These are phyloP conservation scores for Chalcis sispes DNA, from an alignment of 2,888 invertebrate species.

Conservation along the genomic window DNA sequence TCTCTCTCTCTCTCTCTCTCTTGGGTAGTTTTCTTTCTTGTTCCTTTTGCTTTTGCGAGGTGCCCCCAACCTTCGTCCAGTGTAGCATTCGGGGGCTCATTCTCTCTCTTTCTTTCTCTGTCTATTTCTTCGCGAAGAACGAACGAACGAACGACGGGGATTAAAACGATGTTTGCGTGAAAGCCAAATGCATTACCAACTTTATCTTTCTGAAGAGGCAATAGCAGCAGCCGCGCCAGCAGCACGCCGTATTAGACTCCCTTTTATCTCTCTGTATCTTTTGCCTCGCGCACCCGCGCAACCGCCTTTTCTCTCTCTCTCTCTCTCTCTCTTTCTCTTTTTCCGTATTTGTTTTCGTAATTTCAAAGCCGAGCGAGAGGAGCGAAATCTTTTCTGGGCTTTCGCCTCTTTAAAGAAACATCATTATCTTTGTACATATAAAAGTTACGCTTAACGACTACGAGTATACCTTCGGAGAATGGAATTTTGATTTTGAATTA, in stretches of 20 bases:
- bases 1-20: no score
- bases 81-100: constrained; percentile 43
- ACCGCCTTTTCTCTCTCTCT: constrained; percentile 1
- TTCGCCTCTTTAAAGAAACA: constrained; percentile 36
- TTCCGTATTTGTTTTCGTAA: constrained; percentile 66
- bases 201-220: constrained; percentile 73
- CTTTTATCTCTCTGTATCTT: constrained; percentile 69
- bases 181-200: constrained; percentile 76
- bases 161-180: constrained; percentile 76
- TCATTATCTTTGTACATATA: constrained; percentile 45
- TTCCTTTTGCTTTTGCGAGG: no score
- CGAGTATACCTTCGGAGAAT: constrained; percentile 6
- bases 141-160: constrained; percentile 64
- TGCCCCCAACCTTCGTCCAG: no score
- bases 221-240: constrained; percentile 30
- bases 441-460: not conserved
- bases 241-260: constrained; percentile 72
- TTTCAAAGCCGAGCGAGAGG: constrained; percentile 60
- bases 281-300: constrained; percentile 10
- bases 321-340: constrained; percentile 34
- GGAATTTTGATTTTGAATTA: no score
- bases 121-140: constrained; percentile 32
- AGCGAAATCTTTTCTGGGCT: constrained; percentile 39
- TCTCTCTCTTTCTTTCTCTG: constrained; percentile 49
- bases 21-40: constrained; percentile 41